Evolutionary conservation across 2,797 vertebrate genomes (phyloP).

Genomic region (Chelmon rostratus): DNA sequence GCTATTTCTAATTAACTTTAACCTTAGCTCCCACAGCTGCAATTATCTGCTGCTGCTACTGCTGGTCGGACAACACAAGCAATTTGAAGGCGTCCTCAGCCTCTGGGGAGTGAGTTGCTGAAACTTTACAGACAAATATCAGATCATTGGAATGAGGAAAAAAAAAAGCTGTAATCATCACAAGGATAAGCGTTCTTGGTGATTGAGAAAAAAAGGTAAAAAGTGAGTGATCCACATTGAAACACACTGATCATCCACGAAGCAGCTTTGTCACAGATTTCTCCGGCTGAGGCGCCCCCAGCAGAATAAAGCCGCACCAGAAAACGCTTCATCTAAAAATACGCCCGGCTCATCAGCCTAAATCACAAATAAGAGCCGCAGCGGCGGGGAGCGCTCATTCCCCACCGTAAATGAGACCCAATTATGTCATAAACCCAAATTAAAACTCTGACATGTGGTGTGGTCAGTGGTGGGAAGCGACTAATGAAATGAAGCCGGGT

Average conservation of each 20-base stretch:
- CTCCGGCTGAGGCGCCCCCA: conserved; percentile 9
- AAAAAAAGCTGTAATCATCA: background rate
- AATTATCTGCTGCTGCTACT: background rate
- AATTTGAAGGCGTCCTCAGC: background rate
- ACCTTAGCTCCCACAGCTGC: background rate
- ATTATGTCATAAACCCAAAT: conserved; percentile 56
- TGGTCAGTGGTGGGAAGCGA: conserved; percentile 23
- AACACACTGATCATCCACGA: conserved; percentile 20
- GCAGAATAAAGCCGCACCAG: conserved; percentile 39
- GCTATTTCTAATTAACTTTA: background rate
- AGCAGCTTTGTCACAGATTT: conserved; percentile 21
- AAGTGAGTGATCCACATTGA: conserved; percentile 13
- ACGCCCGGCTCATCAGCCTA: conserved; percentile 36
- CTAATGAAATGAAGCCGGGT: conserved; percentile 25
- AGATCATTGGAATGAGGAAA: background rate
- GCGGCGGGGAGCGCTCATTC: conserved; percentile 12
- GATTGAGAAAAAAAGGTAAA: background rate
- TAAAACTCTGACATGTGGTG: conserved; percentile 37
- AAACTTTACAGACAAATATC: background rate
- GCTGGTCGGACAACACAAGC: background rate
- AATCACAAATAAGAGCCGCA: conserved; percentile 38
- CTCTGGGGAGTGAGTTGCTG: background rate
- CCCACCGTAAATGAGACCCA: conserved; percentile 47
- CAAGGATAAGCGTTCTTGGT: background rate
- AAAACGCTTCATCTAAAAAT: conserved; percentile 26